Evolutionary conservation across 1,140 invertebrate genomes (phyloP).

Genomic region (Belonocnema kinseyi): DNA sequence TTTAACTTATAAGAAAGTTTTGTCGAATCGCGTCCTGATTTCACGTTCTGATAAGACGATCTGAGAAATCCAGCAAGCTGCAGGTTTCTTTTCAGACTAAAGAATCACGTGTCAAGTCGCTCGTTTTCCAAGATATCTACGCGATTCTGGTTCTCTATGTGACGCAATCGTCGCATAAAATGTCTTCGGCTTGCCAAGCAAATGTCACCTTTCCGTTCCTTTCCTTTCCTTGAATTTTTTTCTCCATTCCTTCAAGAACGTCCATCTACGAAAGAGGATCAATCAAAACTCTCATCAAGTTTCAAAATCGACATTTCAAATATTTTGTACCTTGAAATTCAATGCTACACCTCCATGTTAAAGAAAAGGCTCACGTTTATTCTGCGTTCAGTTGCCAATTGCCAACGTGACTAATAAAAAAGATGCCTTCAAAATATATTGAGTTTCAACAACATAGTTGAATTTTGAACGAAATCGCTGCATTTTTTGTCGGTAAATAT

Average conservation of each 20-base stretch:
- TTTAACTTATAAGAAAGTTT: not conserved
- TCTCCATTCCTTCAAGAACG: not conserved
- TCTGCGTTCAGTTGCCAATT: too few relatives aligned
- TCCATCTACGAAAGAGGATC: not conserved
- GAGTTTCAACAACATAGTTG: too few relatives aligned
- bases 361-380: too few relatives aligned
- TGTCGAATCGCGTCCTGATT: not conserved
- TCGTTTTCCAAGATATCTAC: constrained; percentile 48
- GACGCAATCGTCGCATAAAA: constrained; percentile 58
- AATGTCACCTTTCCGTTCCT: constrained; percentile 49
- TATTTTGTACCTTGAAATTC: too few relatives aligned
- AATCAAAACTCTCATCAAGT: not conserved
- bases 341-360: too few relatives aligned
- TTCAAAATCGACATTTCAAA: not conserved
- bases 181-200: constrained; percentile 59
- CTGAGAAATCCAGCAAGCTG: not conserved
- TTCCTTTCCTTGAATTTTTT: constrained; percentile 12
- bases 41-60: constrained; percentile 4
- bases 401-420: too few relatives aligned
- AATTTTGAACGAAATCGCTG: too few relatives aligned
- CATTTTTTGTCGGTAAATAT: too few relatives aligned
- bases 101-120: constrained; percentile 19
- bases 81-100: constrained; percentile 7
- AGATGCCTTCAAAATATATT: too few relatives aligned
- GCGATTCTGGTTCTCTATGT: constrained; percentile 59